Evolutionary conservation across 2,797 vertebrate genomes (phyloP), one percentile per base, ranked within the genome.

Genomic region (Odontamblyopus rebecca): DNA sequence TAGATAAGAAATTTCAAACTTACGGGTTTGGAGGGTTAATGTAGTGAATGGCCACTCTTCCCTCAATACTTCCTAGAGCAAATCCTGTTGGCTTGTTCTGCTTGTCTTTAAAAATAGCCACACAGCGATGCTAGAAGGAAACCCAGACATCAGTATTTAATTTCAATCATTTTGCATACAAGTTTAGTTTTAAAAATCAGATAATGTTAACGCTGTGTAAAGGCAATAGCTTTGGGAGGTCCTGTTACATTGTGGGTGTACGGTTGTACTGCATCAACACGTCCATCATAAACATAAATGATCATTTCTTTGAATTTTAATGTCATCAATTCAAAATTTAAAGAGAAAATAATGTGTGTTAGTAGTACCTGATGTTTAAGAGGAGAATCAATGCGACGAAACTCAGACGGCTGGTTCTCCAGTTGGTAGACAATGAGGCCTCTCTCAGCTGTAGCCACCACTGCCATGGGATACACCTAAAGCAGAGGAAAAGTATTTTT

Each of bases 31-130:
- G 96, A 71, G 98, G 98, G 82, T 97, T 99, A 86, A 99, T 99
- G 66, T 99, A 99, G 84, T 99, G 98, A 88, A 99, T 99, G 59
- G 98, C 98, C 75, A 99, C 98, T 88, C 98, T 89, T 35, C 98
- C 98, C 90, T 99, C 98, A 6, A 99, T 99, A 77, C 98, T 99
- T 75, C 98, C 98, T 85, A 99, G 93, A 26, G 98, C 98, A 92
- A 99, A 99, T 35, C 98, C 98, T 11, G 98, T 99, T 0, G 98
- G 98, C 82, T 99, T 99, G 90, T 98, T 98, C 90, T 98, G 98
- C 87, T 99, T 99, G 92, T 99, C 98, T 93, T 98, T 99, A 86
- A 99, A 99, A 90, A 99, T 98, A 73, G 97, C 97, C 67, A 99
- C 97, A 86, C 98, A 99, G 27, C 97, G 97, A 83, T 99, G 98